Evolutionary conservation across 2,888 invertebrate genomes (phyloP), one percentile per base, ranked within the genome.

Genomic region (Drosophila fulvimacula): DNA sequence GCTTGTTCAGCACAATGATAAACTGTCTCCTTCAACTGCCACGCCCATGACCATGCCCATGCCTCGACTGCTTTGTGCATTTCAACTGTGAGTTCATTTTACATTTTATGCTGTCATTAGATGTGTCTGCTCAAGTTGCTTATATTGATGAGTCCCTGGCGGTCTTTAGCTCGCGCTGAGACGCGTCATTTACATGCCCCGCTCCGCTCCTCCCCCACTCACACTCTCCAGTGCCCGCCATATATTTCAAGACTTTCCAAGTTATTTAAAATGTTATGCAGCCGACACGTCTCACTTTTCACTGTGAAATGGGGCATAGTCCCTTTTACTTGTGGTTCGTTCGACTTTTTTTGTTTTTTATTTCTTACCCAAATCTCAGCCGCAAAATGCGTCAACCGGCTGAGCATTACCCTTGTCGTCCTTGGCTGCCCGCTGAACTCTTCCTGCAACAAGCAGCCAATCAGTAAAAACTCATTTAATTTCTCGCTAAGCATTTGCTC

Each of bases 1-100:
- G 80, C 77, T 70, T 69, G 72, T 76, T 76, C 63, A 42, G 62
- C 69, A 53, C 76, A 83, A 83, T 88, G 87, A 88, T 83, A 87
- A 88, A 83, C 84, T 86, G 79, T 59, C 19, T 59, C 56, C 41
- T 63, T 44, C 55, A 60, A 21, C 49, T n/a, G 42, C 42, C 17
- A 27, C n/a, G 17, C 44, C 21, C 30, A 15, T n/a, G 27, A 36
- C 30, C 13, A 15, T n/a, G 27, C 41, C 30, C 13, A 3, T 11
- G 11, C 32, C 32, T 13, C n/a, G 42, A 27, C 11, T 3, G 0
- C 34, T 21, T 21, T 46, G 48, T 42, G 55, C 76, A 62, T 63
- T 76, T 56, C 56, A 36, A 76, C 60, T 70, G 53, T 39, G 53
- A 60, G 62, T 76, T 75, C 63, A 57, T 75, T 76, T 79, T 65